phyloP scores from a whole-genome alignment of 1,140 invertebrate species.

The Heterodera schachtii region DNA sequence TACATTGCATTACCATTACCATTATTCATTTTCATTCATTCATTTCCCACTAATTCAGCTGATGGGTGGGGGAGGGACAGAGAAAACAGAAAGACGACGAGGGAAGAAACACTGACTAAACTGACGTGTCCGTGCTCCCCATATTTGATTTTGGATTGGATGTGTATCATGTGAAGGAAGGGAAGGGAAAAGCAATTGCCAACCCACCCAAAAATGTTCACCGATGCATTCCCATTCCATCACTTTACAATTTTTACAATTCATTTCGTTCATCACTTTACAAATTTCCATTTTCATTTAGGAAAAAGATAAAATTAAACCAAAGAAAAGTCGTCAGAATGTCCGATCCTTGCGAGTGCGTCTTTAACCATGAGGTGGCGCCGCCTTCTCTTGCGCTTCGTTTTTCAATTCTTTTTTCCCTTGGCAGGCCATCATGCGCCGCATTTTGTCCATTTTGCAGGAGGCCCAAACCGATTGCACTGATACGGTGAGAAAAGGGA shows the following conservation, averaged over 20 bases:
- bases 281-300: constrained; percentile 16
- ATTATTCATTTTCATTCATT: too few species aligned
- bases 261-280: not conserved
- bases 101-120: not conserved
- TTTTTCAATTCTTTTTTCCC: not conserved
- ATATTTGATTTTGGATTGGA: not conserved
- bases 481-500: constrained; percentile 1
- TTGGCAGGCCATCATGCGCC: constrained; percentile 34
- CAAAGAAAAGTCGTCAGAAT: not conserved
- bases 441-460: constrained; percentile 38
- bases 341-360: constrained; percentile 43
- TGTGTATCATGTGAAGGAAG: not conserved
- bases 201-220: not conserved
- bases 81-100: not conserved
- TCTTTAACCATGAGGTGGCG: constrained; percentile 42
- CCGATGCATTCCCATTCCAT: not conserved
- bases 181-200: too few species aligned
- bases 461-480: constrained; percentile 41
- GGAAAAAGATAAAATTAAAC: not conserved
- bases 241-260: not conserved
- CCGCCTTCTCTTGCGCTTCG: not conserved
- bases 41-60: too few species aligned
- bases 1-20: too few species aligned
- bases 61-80: not conserved
- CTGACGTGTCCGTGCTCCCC: too few species aligned